These are phyloP conservation scores for Lepidothrix coronata DNA, from an alignment of 2,113 vertebrate genomes.

Conservation along the genomic window DNA sequence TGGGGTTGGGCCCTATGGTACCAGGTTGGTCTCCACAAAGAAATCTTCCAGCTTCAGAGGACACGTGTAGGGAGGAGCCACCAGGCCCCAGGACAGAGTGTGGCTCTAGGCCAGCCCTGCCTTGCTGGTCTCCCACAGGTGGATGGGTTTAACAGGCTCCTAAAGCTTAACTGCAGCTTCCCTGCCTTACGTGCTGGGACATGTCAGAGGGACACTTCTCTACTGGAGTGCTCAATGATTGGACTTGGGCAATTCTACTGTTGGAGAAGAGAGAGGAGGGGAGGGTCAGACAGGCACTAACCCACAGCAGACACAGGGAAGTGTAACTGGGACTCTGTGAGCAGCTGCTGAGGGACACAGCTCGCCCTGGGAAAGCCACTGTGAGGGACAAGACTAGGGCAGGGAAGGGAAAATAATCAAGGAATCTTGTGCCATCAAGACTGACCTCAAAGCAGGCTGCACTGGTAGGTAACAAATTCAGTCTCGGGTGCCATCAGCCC, in stretches of 20 bases:
- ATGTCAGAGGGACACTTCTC: not conserved
- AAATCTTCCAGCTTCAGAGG: not conserved
- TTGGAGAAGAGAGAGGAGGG: not conserved
- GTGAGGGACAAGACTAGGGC: not conserved
- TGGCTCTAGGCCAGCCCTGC: not conserved
- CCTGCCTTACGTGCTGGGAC: not conserved
- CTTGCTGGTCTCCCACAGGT: not conserved
- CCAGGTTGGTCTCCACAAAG: not conserved
- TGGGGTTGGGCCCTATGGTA: not conserved
- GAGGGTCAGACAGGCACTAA: not conserved
- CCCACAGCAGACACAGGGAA: not conserved
- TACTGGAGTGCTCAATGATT: not conserved
- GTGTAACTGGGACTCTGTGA: not conserved
- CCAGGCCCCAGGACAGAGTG: not conserved
- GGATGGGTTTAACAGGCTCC: not conserved
- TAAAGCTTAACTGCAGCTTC: not conserved
- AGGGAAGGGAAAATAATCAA: not conserved
- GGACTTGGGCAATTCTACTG: not conserved
- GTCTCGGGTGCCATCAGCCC: not conserved
- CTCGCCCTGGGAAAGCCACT: not conserved
- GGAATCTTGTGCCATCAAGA: not conserved
- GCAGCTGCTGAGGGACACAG: not conserved
- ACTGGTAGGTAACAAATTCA: not conserved
- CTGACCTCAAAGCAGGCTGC: constrained; percentile 25
- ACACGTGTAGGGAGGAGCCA: not conserved